A percentile compares a stretch with the other conserved stretches of the same genome.
Evolutionary conservation across 2,888 invertebrate species (phyloP).

Genomic region (Macaria liturata): DNA sequence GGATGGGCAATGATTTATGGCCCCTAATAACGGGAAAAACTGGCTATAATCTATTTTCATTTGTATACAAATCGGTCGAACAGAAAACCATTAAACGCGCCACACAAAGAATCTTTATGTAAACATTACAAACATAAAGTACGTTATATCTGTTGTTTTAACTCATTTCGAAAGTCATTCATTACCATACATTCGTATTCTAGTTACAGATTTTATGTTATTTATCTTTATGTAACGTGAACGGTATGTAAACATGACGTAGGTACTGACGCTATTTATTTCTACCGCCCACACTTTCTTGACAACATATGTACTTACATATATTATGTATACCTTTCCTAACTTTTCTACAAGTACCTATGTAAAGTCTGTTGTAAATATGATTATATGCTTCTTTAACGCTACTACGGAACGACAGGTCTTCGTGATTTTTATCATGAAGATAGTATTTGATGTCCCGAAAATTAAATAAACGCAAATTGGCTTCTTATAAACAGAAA

Average conservation of each 20-base stretch:
- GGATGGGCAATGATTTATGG: slow-evolving; percentile 79
- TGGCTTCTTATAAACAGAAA: no score
- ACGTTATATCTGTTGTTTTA: slow-evolving; percentile 80
- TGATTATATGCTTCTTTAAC: no score
- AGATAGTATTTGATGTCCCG: no score
- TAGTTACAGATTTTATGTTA: slow-evolving; percentile 15
- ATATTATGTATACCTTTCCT: no score
- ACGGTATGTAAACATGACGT: neutral
- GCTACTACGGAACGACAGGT: no score
- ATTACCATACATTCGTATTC: slow-evolving; percentile 62
- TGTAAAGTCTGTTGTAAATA: no score
- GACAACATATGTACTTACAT: no score
- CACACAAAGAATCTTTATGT: slow-evolving; percentile 82
- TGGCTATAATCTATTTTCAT: slow-evolving; percentile 82
- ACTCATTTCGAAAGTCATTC: slow-evolving; percentile 79
- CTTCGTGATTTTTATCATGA: no score
- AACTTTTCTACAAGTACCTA: no score
- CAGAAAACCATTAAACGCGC: slow-evolving; percentile 82
- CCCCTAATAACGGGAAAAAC: slow-evolving; percentile 81
- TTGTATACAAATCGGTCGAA: slow-evolving; percentile 81
- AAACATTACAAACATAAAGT: slow-evolving; percentile 75
- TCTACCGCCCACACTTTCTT: no score
- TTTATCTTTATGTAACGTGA: slow-evolving; percentile 11
- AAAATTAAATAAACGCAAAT: no score
- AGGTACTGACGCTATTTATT: neutral